Conservation (phyloP, 2,888 invertebrate species). For the Mylabris sibirica region DNA sequence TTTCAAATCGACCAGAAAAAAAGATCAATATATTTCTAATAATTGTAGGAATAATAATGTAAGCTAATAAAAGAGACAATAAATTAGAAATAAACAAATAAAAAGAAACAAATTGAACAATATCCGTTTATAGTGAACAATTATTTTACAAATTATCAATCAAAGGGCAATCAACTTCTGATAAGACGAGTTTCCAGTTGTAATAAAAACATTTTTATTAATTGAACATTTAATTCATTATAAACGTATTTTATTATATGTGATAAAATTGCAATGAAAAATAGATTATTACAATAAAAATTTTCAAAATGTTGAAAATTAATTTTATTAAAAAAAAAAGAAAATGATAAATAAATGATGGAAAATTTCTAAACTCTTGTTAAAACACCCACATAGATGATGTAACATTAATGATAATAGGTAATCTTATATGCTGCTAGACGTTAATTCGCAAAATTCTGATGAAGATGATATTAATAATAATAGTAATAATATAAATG, state of each 20-base stretch:
- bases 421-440: not conserved
- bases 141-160: slow-evolving; percentile 4
- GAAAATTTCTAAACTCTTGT: not conserved
- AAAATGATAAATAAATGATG: not conserved
- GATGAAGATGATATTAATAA: not conserved
- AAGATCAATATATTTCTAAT: no score
- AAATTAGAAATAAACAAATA: not conserved
- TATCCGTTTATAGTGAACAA: slow-evolving; percentile 3
- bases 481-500: not conserved
- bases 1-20: no score
- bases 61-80: not conserved
- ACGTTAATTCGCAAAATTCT: slow-evolving; percentile 3
- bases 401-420: not conserved
- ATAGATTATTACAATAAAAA: not conserved
- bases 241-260: not conserved
- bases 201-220: not conserved
- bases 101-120: not conserved
- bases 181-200: not conserved
- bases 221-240: not conserved
- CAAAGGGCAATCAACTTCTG: slow-evolving; percentile 8
- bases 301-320: no score
- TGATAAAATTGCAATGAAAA: not conserved
- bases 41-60: not conserved
- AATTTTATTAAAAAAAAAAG: not conserved
- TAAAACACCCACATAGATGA: slow-evolving; percentile 1